Evolutionary conservation across 2,888 invertebrate genomes (phyloP).

Genomic region (Stictocephala bisonia): DNA sequence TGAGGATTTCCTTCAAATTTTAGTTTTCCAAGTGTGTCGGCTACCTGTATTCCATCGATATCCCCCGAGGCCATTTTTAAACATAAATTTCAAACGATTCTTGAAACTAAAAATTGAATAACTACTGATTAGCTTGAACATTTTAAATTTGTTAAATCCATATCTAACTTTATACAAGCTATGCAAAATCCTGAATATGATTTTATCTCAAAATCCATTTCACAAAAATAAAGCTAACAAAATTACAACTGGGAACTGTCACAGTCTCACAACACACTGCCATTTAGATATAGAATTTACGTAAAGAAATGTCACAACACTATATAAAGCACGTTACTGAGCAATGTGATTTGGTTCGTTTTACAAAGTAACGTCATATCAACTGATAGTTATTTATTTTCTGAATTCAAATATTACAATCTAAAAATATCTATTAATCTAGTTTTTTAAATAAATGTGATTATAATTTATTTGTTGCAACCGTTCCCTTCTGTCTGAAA

Average conservation of each 20-base stretch:
- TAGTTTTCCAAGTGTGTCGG: constrained; percentile 74
- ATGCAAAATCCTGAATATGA: not conserved
- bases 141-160: constrained; percentile 7
- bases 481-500: no score
- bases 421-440: no score
- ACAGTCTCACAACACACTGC: constrained; percentile 29
- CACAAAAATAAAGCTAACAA: constrained; percentile 22
- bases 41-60: constrained; percentile 81
- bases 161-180: constrained; percentile 2
- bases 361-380: no score
- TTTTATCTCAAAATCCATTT: constrained; percentile 7
- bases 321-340: no score
- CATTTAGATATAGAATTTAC: no score
- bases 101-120: not conserved
- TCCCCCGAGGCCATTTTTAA: constrained; percentile 85
- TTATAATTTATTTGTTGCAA: no score
- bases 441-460: no score
- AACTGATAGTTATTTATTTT: no score
- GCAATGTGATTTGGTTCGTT: no score
- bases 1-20: constrained; percentile 72
- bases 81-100: constrained; percentile 23
- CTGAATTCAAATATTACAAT: no score
- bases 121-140: constrained; percentile 4
- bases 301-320: no score
- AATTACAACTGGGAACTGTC: constrained; percentile 39